Conservation (phyloP, 2,888 invertebrate genomes). For the Antitype chi region DNA sequence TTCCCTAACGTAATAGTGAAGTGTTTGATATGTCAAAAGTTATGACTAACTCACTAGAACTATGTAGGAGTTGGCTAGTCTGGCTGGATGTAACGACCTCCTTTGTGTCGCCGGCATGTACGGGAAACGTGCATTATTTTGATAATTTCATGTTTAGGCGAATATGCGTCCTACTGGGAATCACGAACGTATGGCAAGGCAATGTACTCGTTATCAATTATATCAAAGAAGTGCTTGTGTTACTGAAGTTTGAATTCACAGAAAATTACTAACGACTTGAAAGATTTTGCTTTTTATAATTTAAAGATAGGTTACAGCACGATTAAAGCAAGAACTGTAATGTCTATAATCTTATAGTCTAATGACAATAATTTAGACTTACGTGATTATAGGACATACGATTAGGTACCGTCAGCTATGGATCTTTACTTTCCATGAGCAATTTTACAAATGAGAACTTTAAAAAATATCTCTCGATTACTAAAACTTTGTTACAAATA, state of each 20-base stretch:
- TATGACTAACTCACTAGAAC: conserved; percentile 73
- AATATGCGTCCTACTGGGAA: conserved; percentile 49
- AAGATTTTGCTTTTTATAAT: background rate
- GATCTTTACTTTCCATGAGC: too few species aligned
- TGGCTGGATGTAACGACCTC: conserved; percentile 67
- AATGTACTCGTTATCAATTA: conserved; percentile 8
- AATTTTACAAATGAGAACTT: too few species aligned
- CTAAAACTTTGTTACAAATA: too few species aligned
- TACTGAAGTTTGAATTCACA: background rate
- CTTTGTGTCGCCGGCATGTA: conserved; percentile 56
- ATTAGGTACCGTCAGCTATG: conserved; percentile 2
- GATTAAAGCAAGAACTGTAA: conserved; percentile 13
- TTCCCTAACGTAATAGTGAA: conserved; percentile 77
- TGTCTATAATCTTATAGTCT: background rate
- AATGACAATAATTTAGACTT: conserved; percentile 11
- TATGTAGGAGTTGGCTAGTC: conserved; percentile 64
- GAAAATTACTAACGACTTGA: background rate
- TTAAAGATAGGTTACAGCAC: background rate
- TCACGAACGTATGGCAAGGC: conserved; percentile 12
- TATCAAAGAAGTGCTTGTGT: conserved; percentile 15
- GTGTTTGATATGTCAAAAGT: conserved; percentile 78
- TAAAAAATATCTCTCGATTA: too few species aligned
- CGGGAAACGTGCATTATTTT: conserved; percentile 66
- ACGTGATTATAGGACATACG: background rate
- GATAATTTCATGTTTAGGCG: conserved; percentile 58